Conservation (phyloP, 2,888 invertebrate species). For the Dryomyza anilis region DNA sequence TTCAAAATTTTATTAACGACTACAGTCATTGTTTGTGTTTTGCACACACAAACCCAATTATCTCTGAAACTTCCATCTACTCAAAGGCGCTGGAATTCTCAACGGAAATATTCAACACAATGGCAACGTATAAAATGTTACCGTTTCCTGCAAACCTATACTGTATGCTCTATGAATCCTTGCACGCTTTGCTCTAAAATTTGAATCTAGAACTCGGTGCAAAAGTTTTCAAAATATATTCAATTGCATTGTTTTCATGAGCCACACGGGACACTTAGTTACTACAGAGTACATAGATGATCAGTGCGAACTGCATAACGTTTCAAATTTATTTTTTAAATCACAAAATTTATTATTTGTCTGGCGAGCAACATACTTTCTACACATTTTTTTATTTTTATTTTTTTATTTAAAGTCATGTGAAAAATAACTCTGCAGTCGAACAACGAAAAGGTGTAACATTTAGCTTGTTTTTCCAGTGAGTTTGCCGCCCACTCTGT, state of each 20-base stretch:
- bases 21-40: conserved; percentile 1
- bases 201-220: too few species aligned
- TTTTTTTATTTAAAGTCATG: neutral
- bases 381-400: neutral
- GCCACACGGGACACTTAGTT: too few species aligned
- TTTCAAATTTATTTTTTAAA: too few species aligned
- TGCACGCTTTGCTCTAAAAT: too few species aligned
- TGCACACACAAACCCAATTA: neutral
- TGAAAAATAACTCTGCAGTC: neutral
- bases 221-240: too few species aligned
- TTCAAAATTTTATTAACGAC: too few species aligned
- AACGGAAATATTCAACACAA: conserved; percentile 3
- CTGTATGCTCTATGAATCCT: neutral
- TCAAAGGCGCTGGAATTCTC: neutral
- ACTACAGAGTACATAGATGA: too few species aligned
- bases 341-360: too few species aligned
- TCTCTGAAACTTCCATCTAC: neutral
- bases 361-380: too few species aligned
- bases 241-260: too few species aligned
- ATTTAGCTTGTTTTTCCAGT: neutral
- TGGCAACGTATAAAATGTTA: conserved; percentile 6
- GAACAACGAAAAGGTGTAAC: conserved; percentile 5
- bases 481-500: neutral
- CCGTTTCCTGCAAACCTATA: neutral
- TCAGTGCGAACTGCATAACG: too few species aligned